Evolutionary conservation across 2,113 vertebrate genomes (phyloP).

Genomic region (Boulengeromyrus knoepffleri): DNA sequence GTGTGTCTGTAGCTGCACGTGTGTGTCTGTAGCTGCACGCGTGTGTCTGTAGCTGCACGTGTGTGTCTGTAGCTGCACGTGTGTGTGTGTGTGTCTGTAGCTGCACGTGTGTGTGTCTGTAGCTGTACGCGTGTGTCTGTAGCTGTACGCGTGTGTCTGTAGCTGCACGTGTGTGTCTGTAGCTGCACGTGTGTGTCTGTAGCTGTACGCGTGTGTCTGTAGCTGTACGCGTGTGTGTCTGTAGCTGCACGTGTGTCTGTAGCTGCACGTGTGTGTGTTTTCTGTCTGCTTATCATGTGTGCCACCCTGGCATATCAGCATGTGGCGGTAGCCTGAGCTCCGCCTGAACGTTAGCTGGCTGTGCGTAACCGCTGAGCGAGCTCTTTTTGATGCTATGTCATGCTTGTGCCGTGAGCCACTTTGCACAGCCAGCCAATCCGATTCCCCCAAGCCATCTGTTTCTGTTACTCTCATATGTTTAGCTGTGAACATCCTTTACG

Average conservation of each 20-base stretch:
- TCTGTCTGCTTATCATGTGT: neutral
- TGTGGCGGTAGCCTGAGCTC: neutral
- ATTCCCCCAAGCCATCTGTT: neutral
- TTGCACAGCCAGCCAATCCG: neutral
- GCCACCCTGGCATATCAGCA: neutral
- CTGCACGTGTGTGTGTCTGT: neutral
- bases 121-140: neutral
- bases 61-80: too few species aligned
- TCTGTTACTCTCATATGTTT: neutral
- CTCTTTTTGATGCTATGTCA: slow-evolving; percentile 3
- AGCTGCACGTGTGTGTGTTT: neutral
- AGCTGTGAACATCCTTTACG: neutral
- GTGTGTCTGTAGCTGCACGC: neutral
- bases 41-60: neutral
- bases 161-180: neutral
- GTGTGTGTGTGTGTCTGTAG: too few species aligned
- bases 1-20: neutral
- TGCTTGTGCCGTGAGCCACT: neutral
- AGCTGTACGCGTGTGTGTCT: neutral
- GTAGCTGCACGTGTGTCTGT: neutral
- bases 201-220: too few species aligned
- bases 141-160: neutral
- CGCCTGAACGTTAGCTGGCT: neutral
- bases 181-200: too few species aligned
- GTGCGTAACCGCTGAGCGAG: neutral